Evolutionary conservation across 2,797 vertebrate genomes (phyloP), one percentile per base, ranked within the genome.

Genomic region (Hyperoplus lanceolatus): DNA sequence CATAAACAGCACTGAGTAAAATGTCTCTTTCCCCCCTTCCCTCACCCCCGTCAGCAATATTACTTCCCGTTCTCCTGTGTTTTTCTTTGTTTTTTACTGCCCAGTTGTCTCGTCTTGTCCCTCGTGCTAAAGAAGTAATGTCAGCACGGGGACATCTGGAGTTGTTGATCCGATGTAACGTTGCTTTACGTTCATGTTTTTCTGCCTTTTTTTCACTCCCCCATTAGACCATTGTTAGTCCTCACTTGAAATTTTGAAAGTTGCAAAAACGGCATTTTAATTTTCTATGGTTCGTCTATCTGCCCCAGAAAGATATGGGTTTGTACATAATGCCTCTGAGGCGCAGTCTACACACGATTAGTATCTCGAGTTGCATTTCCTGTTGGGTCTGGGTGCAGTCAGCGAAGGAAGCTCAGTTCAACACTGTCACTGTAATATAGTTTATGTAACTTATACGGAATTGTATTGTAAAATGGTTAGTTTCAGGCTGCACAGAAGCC

Each of bases 311-410:
- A 95, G 92, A 96, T 94, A 93, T 95, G 94, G 95, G 93, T 96
- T 96, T 97, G 96, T 98, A 98, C 94, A 98, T 97, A 97, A 81
- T 80, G 94, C 88, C 83, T 79, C 45, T 6, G 39, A 82, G 78
- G 79, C 29, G 29, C 75, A 68, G 89, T 84, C 82, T 87, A 82
- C 88, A 85, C 71, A 78, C 57, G 29, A 56, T 18, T 15, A 65
- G 60, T 16, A 76, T 70, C 41, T 71, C 1, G 80, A 80, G 61
- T 73, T 77, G 68, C 66, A 8, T 80, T 72, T 16, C 11, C 48
- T 29, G 51, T 69, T 62, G 45, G 55, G 66, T 55, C 29, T 56
- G 36, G 55, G 13, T 1, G 6, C 9, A 6, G 38, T 55, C 14
- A 0, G 3, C n/a, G 56, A 56, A 3, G 7, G 60, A 64, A 65